A percentile compares a stretch with the other conserved stretches of the same genome.
Conservation (phyloP, 2,113 vertebrate genomes). For the Amazona guildingii region DNA sequence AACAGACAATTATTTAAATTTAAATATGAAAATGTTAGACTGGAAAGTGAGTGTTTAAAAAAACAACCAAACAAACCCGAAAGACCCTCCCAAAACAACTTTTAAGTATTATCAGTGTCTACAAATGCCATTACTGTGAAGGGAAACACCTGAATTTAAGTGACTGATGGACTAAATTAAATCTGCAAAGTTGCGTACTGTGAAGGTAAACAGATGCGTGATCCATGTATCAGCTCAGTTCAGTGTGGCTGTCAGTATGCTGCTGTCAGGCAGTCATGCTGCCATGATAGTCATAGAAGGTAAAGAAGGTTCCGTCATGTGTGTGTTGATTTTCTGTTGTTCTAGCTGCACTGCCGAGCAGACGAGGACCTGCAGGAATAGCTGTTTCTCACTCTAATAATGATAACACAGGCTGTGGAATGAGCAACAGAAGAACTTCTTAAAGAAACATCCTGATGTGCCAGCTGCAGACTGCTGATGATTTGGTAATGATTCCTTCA, state of each 20-base stretch:
- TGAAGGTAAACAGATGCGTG: not conserved
- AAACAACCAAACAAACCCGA: not conserved
- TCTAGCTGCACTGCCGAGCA: not conserved
- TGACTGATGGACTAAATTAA: not conserved
- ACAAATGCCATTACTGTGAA: not conserved
- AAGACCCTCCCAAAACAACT: not conserved
- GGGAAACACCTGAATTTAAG: not conserved
- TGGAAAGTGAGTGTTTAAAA: not conserved
- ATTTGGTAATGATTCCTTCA: not conserved
- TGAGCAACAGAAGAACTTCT: not conserved
- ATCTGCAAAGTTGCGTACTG: not conserved
- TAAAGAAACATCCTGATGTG: not conserved
- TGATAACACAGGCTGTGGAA: not conserved
- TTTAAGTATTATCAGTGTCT: not conserved
- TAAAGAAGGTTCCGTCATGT: rapidly evolving
- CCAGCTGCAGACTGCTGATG: not conserved
- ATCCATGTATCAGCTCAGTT: rapidly evolving
- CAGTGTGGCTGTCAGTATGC: too few relatives aligned
- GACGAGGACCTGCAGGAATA: not conserved
- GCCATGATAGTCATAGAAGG: not conserved
- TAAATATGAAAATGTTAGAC: not conserved
- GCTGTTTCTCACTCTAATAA: not conserved
- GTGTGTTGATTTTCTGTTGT: not conserved
- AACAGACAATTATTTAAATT: not conserved
- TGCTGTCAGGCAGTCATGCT: rapidly evolving